A percentile compares a stretch with the other conserved stretches of the same genome.
Conservation (phyloP, 1,140 invertebrate species). For the Papilio helenus region DNA sequence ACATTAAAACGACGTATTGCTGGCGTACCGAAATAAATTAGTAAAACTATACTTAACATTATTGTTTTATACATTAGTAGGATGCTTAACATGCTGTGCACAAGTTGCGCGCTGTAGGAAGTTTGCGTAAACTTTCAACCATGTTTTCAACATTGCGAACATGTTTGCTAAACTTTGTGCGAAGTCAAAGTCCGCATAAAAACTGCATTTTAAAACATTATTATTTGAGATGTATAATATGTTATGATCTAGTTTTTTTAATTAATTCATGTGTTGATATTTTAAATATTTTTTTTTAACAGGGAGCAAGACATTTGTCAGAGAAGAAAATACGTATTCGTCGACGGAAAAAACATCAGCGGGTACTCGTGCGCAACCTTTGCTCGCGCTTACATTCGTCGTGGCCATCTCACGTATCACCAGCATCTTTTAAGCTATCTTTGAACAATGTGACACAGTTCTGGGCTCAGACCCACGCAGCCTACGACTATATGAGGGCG, state of each 20-base stretch:
- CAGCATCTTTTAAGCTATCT: slow-evolving; percentile 49
- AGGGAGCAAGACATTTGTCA: slow-evolving; percentile 53
- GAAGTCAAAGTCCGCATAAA: background rate
- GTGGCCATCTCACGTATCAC: slow-evolving; percentile 41
- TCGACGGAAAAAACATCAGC: slow-evolving; percentile 58
- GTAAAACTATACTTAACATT: background rate
- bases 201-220: background rate
- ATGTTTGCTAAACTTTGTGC: slow-evolving; percentile 32
- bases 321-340: slow-evolving; percentile 58
- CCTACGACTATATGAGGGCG: slow-evolving; percentile 57
- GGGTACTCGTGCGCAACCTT: slow-evolving; percentile 45
- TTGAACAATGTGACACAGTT: slow-evolving; percentile 38
- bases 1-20: background rate
- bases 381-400: slow-evolving; percentile 42
- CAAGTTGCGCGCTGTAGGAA: slow-evolving; percentile 6
- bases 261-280: background rate
- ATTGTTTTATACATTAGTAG: slow-evolving; percentile 2
- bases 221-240: too few species aligned
- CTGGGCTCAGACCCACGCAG: slow-evolving; percentile 21
- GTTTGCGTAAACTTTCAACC: slow-evolving; percentile 30
- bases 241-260: background rate
- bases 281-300: slow-evolving; percentile 43
- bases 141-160: slow-evolving; percentile 18
- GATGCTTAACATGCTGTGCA: slow-evolving; percentile 13
- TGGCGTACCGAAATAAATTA: slow-evolving; percentile 15